Base-by-base conservation (phyloP, 2,888 invertebrate species). In the Ypsolopha sequella region DNA sequence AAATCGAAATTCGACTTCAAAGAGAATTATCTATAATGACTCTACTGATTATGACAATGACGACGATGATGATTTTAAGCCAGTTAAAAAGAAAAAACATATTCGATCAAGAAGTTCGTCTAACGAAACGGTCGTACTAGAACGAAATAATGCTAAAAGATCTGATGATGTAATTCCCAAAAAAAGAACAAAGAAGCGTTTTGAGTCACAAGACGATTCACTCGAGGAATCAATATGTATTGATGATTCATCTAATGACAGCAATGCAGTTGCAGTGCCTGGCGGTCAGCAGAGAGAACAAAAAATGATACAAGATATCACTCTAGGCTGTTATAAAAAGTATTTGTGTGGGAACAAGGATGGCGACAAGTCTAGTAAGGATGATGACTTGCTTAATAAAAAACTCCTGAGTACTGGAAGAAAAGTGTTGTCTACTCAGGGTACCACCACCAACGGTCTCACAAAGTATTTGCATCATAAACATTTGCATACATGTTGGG, bases 361-460 rank as follows among this genome's bases (percentile, higher is more conserved):
- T 13, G 14, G 11, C 24, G 43, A 43, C 34, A 43, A 50, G 34
- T 43, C 43, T 7, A 51, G 38, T 11, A 36, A 47, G 14, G 50
- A 33, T 58, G 58, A 74, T 55, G 62, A 64, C 50, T 66, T 69
- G 52, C 56, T 84, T 7, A 73, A 74, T 64, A 78, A 73, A 53
- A 84, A 82, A 66, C 56, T 85, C 44, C 65, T 80, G 59, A 82
- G 78, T 59, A 70, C 85, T 50, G 85, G 85, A 48, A 64, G 73
- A 54, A 84, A 84, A 66, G 61, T 74, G 34, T 68, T 85, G 50
- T 70, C 68, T 57, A 70, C 65, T 55, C 63, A 65, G 48, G 67
- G 66, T 39, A 63, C 78, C 47, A 70, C 69, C 56, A 74, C 74
- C 51, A 74, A 63, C 52, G 81, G 80, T 6, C 50, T 86, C 24